These are phyloP conservation scores for Mustelus asterias DNA, from an alignment of 2,113 vertebrate genomes.

Conservation along the genomic window DNA sequence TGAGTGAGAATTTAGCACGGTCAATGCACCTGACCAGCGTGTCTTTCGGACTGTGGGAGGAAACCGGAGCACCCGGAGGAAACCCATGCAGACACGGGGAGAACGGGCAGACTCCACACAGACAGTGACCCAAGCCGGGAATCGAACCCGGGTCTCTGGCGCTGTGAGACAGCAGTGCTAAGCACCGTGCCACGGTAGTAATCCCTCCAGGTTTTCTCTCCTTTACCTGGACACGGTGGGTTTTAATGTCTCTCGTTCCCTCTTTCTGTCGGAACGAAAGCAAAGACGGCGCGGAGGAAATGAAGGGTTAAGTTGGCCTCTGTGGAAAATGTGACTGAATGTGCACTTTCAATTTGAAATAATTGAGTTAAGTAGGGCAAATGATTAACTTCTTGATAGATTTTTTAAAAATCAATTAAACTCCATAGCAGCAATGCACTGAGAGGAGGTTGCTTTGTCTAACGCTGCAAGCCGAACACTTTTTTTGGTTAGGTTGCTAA, in stretches of 20 bases:
- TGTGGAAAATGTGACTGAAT: conserved; percentile 21
- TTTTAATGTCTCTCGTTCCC: background rate
- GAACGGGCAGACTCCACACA: too few relatives aligned
- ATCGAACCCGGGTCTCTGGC: too few relatives aligned
- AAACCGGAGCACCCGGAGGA: too few relatives aligned
- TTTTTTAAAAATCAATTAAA: conserved; percentile 32
- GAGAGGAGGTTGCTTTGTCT: background rate
- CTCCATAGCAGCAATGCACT: background rate
- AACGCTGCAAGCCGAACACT: background rate
- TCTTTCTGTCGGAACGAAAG: background rate
- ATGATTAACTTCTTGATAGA: conserved; percentile 37
- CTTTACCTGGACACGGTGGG: background rate
- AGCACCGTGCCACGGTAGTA: too few relatives aligned
- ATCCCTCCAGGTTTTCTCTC: background rate
- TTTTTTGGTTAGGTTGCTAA: background rate
- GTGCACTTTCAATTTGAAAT: conserved; percentile 35
- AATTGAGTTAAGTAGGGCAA: conserved; percentile 38
- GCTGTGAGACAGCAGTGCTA: too few relatives aligned
- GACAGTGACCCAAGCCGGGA: too few relatives aligned
- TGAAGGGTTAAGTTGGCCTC: conserved; percentile 18
- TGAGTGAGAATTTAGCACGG: too few relatives aligned
- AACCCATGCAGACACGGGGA: too few relatives aligned
- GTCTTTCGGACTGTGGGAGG: too few relatives aligned
- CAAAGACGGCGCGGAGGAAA: background rate
- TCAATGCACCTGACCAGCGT: too few relatives aligned